Evolutionary conservation across 2,797 vertebrate species (phyloP), one percentile per base, ranked within the genome.

Genomic region (Anguilla megastoma): DNA sequence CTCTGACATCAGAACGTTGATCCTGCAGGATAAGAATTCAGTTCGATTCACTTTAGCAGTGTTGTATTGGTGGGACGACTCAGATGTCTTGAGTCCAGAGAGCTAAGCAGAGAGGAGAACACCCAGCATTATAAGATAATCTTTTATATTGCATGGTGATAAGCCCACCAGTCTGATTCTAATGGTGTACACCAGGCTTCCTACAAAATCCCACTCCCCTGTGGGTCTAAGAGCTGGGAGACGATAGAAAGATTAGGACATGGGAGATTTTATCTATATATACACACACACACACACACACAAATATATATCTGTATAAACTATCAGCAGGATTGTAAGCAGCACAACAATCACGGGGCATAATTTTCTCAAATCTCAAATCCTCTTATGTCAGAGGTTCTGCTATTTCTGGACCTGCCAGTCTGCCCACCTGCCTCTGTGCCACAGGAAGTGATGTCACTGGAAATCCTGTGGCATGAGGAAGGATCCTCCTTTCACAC

Each of bases 341-440:
- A 89, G 91, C 89, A 86, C 88, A 87, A 91, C 94, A 92, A 95
- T 95, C 94, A 91, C 90, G 85, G 90, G 87, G 89, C 92, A 91
- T 96, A 96, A 96, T 96, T 95, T 95, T 92, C 89, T 92, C 90
- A 91, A 96, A 96, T 96, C 96, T 92, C 90, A 91, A 96, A 96
- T 96, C 96, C 96, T 96, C 95, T 96, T 96, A 95, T 86, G 86
- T 83, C 89, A 88, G 84, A 74, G 54, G 87, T 87, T 89, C 87
- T 56, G 86, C 94, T 95, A 94, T 94, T 95, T 93, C 93, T 93
- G 91, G 66, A 88, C 86, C 33, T 33, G 71, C 66, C 66, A 2
- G 66, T 24, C 63, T 36, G 69, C 69, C 27, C 14, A 88, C 85
- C 27, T 27, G 76, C 91, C 93, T 91, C 89, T 95, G 92, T 95